Evolutionary conservation across 2,888 invertebrate species (phyloP).

Genomic region (Hypsopygia costalis): DNA sequence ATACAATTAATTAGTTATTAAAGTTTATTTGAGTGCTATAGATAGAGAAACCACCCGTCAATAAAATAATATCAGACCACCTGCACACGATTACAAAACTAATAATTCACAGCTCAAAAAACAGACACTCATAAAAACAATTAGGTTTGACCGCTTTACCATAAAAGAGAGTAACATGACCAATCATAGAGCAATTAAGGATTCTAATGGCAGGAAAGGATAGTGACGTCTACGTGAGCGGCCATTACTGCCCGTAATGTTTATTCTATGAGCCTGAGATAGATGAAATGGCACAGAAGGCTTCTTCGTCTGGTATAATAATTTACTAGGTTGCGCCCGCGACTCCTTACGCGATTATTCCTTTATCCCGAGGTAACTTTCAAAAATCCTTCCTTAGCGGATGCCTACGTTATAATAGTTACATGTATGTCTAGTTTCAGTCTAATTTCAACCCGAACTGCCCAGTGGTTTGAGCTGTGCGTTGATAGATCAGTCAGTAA

Average conservation of each 20-base stretch:
- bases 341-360: too few species aligned
- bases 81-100: constrained; percentile 56
- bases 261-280: constrained; percentile 36
- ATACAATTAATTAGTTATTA: constrained; percentile 40
- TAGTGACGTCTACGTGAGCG: constrained; percentile 47
- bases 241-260: constrained; percentile 31
- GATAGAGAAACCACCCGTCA: constrained; percentile 38
- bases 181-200: constrained; percentile 73
- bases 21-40: constrained; percentile 53
- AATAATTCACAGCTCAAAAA: constrained; percentile 61
- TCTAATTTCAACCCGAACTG: too few species aligned
- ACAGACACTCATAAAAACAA: constrained; percentile 76
- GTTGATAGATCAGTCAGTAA: too few species aligned
- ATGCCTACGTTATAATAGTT: too few species aligned
- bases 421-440: too few species aligned
- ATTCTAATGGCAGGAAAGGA: constrained; percentile 72
- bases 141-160: constrained; percentile 75
- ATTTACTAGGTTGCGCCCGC: too few species aligned
- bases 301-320: too few species aligned
- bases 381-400: too few species aligned
- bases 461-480: too few species aligned
- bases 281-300: background rate
- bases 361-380: too few species aligned
- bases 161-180: constrained; percentile 73
- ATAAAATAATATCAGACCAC: constrained; percentile 62